phyloP scores from a whole-genome alignment of 2,888 invertebrate species.

The Mellilla xanthometata region DNA sequence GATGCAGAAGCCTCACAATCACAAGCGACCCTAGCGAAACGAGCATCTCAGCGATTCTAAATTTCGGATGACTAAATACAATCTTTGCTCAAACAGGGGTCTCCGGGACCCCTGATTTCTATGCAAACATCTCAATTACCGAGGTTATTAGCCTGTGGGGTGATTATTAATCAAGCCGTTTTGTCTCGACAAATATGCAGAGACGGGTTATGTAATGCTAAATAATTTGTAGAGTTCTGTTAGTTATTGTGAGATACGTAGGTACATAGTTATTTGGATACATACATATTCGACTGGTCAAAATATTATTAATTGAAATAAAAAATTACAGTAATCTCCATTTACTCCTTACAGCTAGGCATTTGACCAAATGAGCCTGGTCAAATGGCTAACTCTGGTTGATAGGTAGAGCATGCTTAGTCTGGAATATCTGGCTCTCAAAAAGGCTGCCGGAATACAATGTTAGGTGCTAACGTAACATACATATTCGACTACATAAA shows the following conservation, averaged over 20 bases:
- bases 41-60: slow-evolving; percentile 61
- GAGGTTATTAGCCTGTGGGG: slow-evolving; percentile 73
- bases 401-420: no score
- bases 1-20: slow-evolving; percentile 13
- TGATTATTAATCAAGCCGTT: slow-evolving; percentile 57
- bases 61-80: slow-evolving; percentile 75
- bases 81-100: slow-evolving; percentile 64
- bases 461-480: no score
- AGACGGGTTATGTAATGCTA: slow-evolving; percentile 7
- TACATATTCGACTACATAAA: no score
- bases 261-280: no score
- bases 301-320: no score
- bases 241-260: background rate
- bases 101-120: slow-evolving; percentile 53
- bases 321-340: no score
- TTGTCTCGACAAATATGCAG: slow-evolving; percentile 48
- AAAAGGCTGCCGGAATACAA: no score
- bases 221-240: background rate
- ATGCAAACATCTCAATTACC: slow-evolving; percentile 80
- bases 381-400: no score
- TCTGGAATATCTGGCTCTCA: no score
- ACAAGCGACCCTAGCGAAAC: slow-evolving; percentile 46
- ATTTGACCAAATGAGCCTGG: no score
- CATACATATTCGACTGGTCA: no score
- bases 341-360: no score